A percentile compares a stretch with the other conserved stretches of the same genome.
Evolutionary conservation across 2,888 invertebrate species (phyloP).

Genomic region (Melieria picta): DNA sequence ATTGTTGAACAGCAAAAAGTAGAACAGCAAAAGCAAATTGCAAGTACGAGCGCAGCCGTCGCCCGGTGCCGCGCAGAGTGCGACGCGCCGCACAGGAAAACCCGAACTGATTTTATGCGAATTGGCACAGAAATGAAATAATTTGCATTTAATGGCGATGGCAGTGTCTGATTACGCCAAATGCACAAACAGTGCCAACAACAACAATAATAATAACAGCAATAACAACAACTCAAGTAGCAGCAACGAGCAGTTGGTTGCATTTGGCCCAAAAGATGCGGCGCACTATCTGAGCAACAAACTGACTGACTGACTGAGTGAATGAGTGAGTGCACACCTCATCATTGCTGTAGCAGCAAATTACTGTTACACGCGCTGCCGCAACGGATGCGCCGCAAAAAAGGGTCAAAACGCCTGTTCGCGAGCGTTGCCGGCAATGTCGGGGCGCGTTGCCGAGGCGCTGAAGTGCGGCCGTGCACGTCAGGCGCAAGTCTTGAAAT

Average conservation of each 20-base stretch:
- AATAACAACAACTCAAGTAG: too few relatives aligned
- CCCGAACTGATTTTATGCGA: not conserved
- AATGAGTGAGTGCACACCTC: too few relatives aligned
- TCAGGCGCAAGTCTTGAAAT: too few relatives aligned
- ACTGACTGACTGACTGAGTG: too few relatives aligned
- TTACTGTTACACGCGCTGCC: conserved; percentile 39
- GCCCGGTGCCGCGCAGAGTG: not conserved
- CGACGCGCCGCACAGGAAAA: not conserved
- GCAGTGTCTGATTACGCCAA: conserved; percentile 29
- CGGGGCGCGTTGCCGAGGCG: too few relatives aligned
- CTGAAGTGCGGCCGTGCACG: too few relatives aligned
- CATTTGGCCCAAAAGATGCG: too few relatives aligned
- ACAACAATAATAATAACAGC: too few relatives aligned
- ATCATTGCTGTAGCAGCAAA: conserved; percentile 29
- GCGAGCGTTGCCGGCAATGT: too few relatives aligned
- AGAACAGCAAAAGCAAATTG: not conserved
- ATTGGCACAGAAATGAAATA: conserved; percentile 40
- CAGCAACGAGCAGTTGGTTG: too few relatives aligned
- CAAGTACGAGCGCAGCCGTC: conserved; percentile 8
- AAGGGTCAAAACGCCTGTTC: too few relatives aligned
- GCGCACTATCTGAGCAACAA: too few relatives aligned
- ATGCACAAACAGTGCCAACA: not conserved
- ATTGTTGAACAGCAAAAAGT: not conserved
- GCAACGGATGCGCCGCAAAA: not conserved
- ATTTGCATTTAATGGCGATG: conserved; percentile 46